Base-by-base conservation (phyloP, 2,113 vertebrate genomes). In the Gavia stellata region DNA sequence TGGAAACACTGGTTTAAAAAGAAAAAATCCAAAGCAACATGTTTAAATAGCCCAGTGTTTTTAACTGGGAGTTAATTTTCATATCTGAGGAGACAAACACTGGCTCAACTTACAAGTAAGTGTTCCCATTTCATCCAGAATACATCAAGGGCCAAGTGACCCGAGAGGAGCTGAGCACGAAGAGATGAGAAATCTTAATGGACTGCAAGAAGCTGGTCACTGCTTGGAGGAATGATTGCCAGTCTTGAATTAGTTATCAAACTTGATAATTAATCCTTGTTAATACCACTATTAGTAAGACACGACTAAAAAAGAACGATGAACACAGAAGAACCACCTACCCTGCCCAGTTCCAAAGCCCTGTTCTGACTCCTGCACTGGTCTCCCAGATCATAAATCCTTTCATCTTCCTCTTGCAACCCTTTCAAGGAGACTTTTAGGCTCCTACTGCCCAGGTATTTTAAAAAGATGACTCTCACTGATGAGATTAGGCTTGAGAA, bases 1-100 rank as follows among this genome's bases (percentile, higher is more conserved):
- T 88, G 79, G 90, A 96, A 96, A 95, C 63, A 67, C 36, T 34
- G 55, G 62, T 68, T 87, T 90, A 72, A 87, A 95, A 84, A 34
- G 29, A 14, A 81, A 92, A 62, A 73, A 26, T 14, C 19, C 28
- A 73, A 77, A 92, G 42, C 45, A 75, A 42, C 56, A 33, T 50
- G 15, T 89, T 93, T 82, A 42, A 91, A 59, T n/a, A 75, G 52
- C 11, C 16, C n/a, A 12, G 25, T 40, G 62, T 49, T 92, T 81
- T 85, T 50, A 91, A 87, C 34, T 44, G 53, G 42, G 52, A 86
- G 87, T 58, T 74, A 50, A 3, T 94, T 89, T 77, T 85, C 73
- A 34, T 86, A 73, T 89, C 81, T 40, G 38, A 94, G 81, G 36
- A 82, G 66, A 47, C 47, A 94, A 96, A 85, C 55, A 34, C 38